Percentiles rank a stretch among this genome's conserved stretches.
These are phyloP conservation scores for Bimastos eiseni DNA, from an alignment of 2,888 invertebrate genomes.

Conservation along the genomic window DNA sequence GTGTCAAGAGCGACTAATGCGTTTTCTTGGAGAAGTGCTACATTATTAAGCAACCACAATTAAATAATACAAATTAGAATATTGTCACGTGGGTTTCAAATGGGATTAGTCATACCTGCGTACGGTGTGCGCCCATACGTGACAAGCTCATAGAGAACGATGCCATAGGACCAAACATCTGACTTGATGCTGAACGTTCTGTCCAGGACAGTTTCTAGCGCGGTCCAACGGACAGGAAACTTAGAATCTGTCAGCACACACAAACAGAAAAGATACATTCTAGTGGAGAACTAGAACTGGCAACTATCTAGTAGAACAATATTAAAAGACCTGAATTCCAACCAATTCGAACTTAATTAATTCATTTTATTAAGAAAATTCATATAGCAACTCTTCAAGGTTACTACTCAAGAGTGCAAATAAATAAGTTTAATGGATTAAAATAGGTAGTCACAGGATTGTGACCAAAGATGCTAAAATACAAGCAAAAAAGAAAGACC, in stretches of 20 bases:
- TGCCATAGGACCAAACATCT: conserved; percentile 98
- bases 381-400: too few species aligned
- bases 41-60: too few species aligned
- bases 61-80: too few species aligned
- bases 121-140: conserved; percentile 95
- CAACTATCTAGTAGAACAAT: too few species aligned
- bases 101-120: conserved; percentile 66
- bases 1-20: too few species aligned
- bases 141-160: conserved; percentile 92
- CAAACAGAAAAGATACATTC: not conserved
- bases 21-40: too few species aligned
- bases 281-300: too few species aligned
- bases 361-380: too few species aligned
- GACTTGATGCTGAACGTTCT: conserved; percentile 96
- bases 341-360: not conserved
- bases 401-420: too few species aligned
- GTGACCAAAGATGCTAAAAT: not conserved
- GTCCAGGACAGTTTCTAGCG: conserved; percentile 92
- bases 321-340: too few species aligned
- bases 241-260: conserved; percentile 70
- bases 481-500: not conserved
- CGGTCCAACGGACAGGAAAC: conserved; percentile 98
- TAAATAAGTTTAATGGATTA: not conserved
- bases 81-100: not conserved
- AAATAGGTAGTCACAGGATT: not conserved